Evolutionary conservation across 2,113 vertebrate species (phyloP), one percentile per base, ranked within the genome.

Genomic region (Panurus biarmicus): DNA sequence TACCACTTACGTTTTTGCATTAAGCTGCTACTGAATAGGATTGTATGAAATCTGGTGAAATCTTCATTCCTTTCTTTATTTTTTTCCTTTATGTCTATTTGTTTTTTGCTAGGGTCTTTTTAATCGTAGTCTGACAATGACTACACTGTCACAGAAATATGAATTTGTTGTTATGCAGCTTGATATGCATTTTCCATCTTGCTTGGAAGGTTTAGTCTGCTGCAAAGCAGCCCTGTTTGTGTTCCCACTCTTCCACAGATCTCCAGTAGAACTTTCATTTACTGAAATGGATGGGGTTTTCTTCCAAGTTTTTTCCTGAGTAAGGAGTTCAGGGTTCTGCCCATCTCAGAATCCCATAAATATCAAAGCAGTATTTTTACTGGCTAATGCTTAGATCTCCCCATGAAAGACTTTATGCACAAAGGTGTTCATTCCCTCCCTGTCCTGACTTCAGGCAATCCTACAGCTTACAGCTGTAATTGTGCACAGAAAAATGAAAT

Each of bases 41-140:
- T 66, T 93, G 28, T 94, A 65, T 76, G 57, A 92, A 94, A 62
- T 78, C 50, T 92, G 69, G 33, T 72, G 56, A 96, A 80, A 42
- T 78, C 57, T 65, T 88, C 2, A 23, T 84, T 95, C 74, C 35
- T 67, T 94, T 65, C 47, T 22, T 62, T 31, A 3, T 57, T 23
- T 36, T 78, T 90, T 89, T 73, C n/a, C 44, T 94, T 70, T 54
- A 21, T 82, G 33, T 75, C 33, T 71, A 1, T 91, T 51, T 83
- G 23, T 38, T 57, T 93, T 96, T 85, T 53, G 33, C 50, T 61
- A 14, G 28, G 64, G 38, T 58, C 35, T 69, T 87, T 90, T 93
- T 54, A 65, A 74, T 93, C 0, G 0, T 73, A 51, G 42, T 84
- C 28, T 83, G 26, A 29, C 50, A 24, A 9, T 26, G 67, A 53